These are phyloP conservation scores for Drosophila paramelanica DNA, from an alignment of 2,888 invertebrate species.

Conservation along the genomic window DNA sequence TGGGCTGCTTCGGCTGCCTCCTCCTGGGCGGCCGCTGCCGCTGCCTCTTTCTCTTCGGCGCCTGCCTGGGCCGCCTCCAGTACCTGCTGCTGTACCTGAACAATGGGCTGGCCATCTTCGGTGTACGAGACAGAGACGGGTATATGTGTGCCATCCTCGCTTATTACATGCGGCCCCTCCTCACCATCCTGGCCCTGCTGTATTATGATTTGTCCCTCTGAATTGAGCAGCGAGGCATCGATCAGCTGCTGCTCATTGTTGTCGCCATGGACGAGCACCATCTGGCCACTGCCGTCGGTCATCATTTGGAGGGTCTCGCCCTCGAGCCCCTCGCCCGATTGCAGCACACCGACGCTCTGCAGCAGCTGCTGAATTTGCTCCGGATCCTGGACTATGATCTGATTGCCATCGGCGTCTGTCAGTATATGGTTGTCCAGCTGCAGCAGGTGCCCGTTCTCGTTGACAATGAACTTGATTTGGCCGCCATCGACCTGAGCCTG, in stretches of 20 bases:
- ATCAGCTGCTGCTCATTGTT: slow-evolving; percentile 85
- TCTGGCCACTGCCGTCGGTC: slow-evolving; percentile 85
- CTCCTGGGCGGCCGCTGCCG: slow-evolving; percentile 50
- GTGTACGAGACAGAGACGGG: slow-evolving; percentile 85
- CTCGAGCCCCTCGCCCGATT: slow-evolving; percentile 84
- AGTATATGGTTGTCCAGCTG: slow-evolving; percentile 85
- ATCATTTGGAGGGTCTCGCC: slow-evolving; percentile 85
- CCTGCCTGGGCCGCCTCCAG: slow-evolving; percentile 63
- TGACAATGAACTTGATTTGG: slow-evolving; percentile 85
- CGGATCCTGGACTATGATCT: slow-evolving; percentile 85
- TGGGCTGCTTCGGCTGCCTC: slow-evolving; percentile 53
- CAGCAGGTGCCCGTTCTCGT: slow-evolving; percentile 85
- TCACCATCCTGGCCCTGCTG: slow-evolving; percentile 84
- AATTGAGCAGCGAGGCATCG: slow-evolving; percentile 84
- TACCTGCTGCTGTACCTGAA: slow-evolving; percentile 83
- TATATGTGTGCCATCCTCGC: slow-evolving; percentile 85
- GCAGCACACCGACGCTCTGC: slow-evolving; percentile 85
- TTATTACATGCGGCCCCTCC: slow-evolving; percentile 84
- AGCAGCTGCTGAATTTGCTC: slow-evolving; percentile 85
- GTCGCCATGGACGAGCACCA: slow-evolving; percentile 85
- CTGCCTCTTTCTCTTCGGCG: slow-evolving; percentile 69
- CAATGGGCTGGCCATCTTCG: slow-evolving; percentile 84
- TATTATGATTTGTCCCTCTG: slow-evolving; percentile 85
- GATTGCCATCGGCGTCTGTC: slow-evolving; percentile 85
- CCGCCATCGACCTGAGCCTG: slow-evolving; percentile 85